Percentiles rank a stretch among this genome's conserved stretches.
Evolutionary conservation across 2,888 invertebrate species (phyloP).

Genomic region (Eupithecia tripunctaria): DNA sequence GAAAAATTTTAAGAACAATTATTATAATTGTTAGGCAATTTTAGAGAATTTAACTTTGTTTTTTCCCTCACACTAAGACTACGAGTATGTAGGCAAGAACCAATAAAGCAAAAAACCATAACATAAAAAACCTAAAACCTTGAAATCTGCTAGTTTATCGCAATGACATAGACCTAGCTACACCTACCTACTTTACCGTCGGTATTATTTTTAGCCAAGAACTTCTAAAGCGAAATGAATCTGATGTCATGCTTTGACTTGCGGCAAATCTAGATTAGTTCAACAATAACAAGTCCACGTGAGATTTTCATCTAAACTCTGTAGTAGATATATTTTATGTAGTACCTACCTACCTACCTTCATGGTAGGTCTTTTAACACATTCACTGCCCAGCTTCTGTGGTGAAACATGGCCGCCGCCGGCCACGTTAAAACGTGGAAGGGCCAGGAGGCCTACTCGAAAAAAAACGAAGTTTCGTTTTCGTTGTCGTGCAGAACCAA

Average conservation of each 20-base stretch:
- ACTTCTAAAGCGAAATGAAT: conserved; percentile 19
- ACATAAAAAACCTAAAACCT: not conserved
- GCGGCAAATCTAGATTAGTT: conserved; percentile 26
- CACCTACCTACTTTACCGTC: not conserved
- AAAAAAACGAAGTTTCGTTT: no score
- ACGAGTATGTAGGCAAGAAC: not conserved
- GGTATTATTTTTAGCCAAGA: not conserved
- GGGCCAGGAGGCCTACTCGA: no score
- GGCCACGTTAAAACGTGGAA: no score
- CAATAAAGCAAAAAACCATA: not conserved
- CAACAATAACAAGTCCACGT: conserved; percentile 13
- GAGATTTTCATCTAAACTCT: conserved; percentile 7
- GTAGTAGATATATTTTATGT: no score
- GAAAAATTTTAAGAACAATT: no score
- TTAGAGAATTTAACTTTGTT: no score
- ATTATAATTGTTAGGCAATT: no score
- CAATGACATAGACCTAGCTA: not conserved
- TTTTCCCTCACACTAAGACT: not conserved
- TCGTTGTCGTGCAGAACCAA: no score
- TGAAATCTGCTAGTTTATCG: not conserved
- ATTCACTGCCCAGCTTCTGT: no score
- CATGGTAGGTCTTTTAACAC: no score
- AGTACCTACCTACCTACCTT: no score
- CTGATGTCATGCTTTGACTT: conserved; percentile 21
- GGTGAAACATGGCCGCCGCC: no score